Percentiles rank a stretch among this genome's conserved stretches.
phyloP scores from a whole-genome alignment of 2,113 vertebrate genomes.

The Antechinus stuartii region DNA sequence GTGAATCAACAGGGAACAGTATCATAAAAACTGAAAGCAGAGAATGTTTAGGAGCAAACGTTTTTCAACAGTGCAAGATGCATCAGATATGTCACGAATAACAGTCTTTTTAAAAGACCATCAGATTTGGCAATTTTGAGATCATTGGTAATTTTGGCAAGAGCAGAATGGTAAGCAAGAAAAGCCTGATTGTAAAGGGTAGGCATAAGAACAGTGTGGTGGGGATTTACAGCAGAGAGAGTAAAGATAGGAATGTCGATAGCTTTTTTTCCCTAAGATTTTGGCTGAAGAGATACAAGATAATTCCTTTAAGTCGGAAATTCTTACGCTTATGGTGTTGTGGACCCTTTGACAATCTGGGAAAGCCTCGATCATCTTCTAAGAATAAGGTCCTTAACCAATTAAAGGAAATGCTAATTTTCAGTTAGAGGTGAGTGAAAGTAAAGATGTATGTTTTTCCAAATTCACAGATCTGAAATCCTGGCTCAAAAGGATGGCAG shows the following conservation, averaged over 20 bases:
- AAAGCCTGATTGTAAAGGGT: neutral
- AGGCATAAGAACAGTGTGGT: neutral
- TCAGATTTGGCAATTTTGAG: neutral
- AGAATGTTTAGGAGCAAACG: too few relatives aligned
- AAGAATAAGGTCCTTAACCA: neutral
- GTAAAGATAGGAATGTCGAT: neutral
- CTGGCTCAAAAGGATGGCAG: neutral
- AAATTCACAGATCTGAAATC: neutral
- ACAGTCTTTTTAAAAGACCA: neutral
- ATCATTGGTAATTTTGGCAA: neutral
- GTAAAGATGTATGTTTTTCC: neutral
- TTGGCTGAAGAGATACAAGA: neutral
- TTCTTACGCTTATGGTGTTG: neutral
- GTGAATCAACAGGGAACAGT: neutral
- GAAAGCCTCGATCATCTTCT: neutral
- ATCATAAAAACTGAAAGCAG: too few relatives aligned
- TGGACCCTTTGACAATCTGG: neutral
- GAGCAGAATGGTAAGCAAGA: neutral
- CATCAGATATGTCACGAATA: neutral
- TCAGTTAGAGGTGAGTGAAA: neutral
- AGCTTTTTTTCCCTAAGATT: neutral
- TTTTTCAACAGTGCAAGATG: neutral
- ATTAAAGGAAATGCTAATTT: neutral
- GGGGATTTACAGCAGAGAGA: neutral
- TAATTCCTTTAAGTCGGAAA: neutral